Evolutionary conservation across 1,140 invertebrate genomes (phyloP).

Genomic region (Sinella curviseta): DNA sequence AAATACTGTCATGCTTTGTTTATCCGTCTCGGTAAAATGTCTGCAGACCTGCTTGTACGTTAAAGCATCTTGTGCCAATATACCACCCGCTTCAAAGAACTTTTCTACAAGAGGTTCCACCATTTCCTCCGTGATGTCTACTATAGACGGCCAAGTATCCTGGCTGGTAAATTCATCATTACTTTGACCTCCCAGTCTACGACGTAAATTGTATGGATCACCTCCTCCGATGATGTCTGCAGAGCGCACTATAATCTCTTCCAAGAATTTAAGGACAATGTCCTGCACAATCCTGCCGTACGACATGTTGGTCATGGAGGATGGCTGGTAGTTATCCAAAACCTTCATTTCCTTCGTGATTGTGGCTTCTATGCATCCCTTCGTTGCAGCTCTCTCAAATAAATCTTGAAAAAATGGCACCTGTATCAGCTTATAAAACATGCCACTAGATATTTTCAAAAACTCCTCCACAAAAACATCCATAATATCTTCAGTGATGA

Average conservation of each 20-base stretch:
- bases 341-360: background rate
- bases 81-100: conserved; percentile 6
- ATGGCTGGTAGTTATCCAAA: background rate
- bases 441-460: background rate
- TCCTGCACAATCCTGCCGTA: background rate
- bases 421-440: background rate
- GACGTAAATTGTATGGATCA: conserved; percentile 32
- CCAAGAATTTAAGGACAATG: background rate
- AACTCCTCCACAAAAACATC: background rate
- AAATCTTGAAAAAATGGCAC: background rate
- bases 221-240: conserved; percentile 28
- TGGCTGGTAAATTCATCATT: background rate
- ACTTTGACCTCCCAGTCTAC: background rate
- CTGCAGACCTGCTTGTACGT: background rate
- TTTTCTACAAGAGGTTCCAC: conserved; percentile 21
- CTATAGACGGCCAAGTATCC: background rate
- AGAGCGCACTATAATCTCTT: background rate
- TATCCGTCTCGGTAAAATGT: too few species aligned
- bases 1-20: too few species aligned
- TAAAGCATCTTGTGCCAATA: background rate
- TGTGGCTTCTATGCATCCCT: background rate
- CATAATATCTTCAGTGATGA: background rate
- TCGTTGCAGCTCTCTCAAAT: background rate
- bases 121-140: background rate
- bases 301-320: background rate